phyloP scores from a whole-genome alignment of 2,113 vertebrate genomes.

The Mustela nigripes region DNA sequence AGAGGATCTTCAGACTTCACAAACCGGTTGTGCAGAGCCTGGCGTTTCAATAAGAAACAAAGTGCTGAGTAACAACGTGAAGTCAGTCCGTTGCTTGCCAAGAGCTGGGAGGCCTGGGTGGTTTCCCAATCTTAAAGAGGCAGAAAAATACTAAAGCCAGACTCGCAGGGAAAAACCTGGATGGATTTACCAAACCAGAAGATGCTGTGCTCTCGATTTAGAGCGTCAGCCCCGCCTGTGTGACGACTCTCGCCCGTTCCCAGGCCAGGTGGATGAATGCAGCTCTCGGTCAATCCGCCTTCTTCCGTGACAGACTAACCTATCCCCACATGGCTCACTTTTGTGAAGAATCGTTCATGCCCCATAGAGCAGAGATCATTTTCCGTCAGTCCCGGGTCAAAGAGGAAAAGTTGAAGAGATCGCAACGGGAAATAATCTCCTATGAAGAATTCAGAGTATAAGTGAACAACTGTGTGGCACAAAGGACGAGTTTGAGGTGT shows the following conservation, averaged over 20 bases:
- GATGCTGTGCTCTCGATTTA: neutral
- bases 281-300: neutral
- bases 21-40: conserved; percentile 70
- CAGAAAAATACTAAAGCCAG: conserved; percentile 36
- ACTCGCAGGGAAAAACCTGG: neutral
- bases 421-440: conserved; percentile 66
- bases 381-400: neutral
- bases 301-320: neutral
- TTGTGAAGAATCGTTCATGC: neutral
- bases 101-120: conserved; percentile 59
- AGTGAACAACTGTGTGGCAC: neutral
- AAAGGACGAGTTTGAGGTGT: neutral
- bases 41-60: conserved; percentile 63
- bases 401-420: conserved; percentile 44
- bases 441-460: conserved; percentile 23
- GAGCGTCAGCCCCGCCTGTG: rapidly evolving
- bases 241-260: rapidly evolving
- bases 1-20: conserved; percentile 56
- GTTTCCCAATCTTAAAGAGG: conserved; percentile 69
- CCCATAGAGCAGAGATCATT: neutral
- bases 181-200: neutral
- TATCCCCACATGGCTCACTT: neutral
- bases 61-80: conserved; percentile 75
- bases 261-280: neutral
- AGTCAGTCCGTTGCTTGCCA: conserved; percentile 58